Evolutionary conservation across 92 coral and sea anemone species (phyloP).

Genomic region (Actinernus sp.): DNA sequence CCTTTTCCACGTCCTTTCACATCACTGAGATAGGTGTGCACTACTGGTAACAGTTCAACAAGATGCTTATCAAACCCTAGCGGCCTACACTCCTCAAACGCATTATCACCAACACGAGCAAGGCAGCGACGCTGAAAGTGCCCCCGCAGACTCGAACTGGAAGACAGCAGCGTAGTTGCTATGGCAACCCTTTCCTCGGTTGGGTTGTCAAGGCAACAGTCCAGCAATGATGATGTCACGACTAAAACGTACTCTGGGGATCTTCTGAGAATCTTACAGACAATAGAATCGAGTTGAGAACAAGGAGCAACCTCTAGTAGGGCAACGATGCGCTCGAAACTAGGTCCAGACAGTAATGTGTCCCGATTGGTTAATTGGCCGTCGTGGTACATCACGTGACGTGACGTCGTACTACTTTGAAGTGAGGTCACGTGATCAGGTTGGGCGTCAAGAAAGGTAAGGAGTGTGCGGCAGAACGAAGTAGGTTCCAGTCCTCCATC

Average conservation of each 20-base stretch:
- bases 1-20: too few relatives aligned
- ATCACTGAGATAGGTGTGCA: neutral
- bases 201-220: slow-evolving; percentile 62
- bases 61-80: neutral
- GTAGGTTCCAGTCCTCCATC: slow-evolving; percentile 20
- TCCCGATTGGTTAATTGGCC: slow-evolving; percentile 2
- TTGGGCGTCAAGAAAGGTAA: slow-evolving; percentile 32
- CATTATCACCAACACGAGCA: too few relatives aligned
- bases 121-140: slow-evolving; percentile 74
- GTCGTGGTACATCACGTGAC: neutral
- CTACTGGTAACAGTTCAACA: neutral
- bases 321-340: slow-evolving; percentile 31
- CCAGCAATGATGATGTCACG: slow-evolving; percentile 44
- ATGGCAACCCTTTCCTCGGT: slow-evolving; percentile 65
- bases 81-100: too few relatives aligned
- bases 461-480: slow-evolving; percentile 39
- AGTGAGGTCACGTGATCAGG: neutral
- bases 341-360: neutral
- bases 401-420: neutral
- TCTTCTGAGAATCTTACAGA: slow-evolving; percentile 41
- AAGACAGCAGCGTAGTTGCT: slow-evolving; percentile 61
- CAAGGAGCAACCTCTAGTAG: slow-evolving; percentile 35
- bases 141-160: slow-evolving; percentile 44
- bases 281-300: slow-evolving; percentile 53
- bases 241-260: slow-evolving; percentile 37